Conservation (phyloP, 2,797 vertebrate species). For the Paramormyrops hopkinsi region DNA sequence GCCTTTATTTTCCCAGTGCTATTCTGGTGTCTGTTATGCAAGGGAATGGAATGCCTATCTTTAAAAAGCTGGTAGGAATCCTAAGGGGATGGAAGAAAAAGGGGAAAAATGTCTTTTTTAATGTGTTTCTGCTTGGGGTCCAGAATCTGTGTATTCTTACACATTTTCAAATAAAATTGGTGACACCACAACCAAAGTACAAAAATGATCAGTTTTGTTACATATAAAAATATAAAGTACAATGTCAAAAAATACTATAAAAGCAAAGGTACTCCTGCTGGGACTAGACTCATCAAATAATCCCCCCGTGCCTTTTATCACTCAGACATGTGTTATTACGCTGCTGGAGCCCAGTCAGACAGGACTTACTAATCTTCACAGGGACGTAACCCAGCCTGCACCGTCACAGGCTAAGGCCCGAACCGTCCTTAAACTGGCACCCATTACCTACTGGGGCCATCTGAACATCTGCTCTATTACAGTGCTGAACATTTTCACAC, state of each 20-base stretch:
- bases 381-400: neutral
- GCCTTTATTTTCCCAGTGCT: slow-evolving; percentile 16
- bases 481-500: neutral
- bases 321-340: neutral
- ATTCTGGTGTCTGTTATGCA: slow-evolving; percentile 24
- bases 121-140: neutral
- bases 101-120: neutral
- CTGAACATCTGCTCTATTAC: neutral
- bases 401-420: neutral
- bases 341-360: neutral
- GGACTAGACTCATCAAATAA: neutral
- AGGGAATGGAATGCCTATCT: neutral
- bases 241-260: neutral
- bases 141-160: neutral
- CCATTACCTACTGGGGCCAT: slow-evolving; percentile 5
- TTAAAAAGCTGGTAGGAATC: neutral
- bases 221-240: neutral
- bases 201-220: neutral
- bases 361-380: neutral
- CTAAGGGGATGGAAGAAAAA: neutral
- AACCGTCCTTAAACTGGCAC: neutral
- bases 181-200: neutral
- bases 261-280: neutral
- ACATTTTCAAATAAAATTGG: slow-evolving; percentile 1
- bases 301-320: neutral